Base-by-base conservation (phyloP, 2,797 vertebrate species). In the Neosilurus mollespiculum region DNA sequence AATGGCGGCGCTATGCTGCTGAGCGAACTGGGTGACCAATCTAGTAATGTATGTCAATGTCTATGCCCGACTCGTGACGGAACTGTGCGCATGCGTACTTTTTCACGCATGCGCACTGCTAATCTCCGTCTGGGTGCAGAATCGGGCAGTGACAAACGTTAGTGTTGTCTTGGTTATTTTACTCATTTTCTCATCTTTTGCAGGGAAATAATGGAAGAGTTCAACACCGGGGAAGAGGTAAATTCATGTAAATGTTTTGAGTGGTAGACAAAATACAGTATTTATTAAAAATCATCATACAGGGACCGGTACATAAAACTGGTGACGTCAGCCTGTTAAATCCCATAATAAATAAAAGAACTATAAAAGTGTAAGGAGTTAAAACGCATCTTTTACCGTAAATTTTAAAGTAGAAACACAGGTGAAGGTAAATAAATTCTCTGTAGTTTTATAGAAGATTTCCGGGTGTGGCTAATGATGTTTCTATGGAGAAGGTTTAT, bases 151-250 rank as follows among this genome's bases (percentile, higher is more conserved):
- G 58, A 62, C 7, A 6, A 16, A 9, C 22, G 20, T 18, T 37
- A 43, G 1, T 34, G 72, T 61, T 61, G 53, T 75, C 4, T 61
- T 56, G 15, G 2, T 16, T 5, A 0, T 73, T 12, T 14, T 1
- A 10, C 9, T 53, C 16, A 4, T 43, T 59, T 76, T 24, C 18
- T 16, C 0, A 8, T n/a, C 6, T 43, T 77, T 16, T 9, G n/a
- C 30, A 15, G 12, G 22, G 18, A 22, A 37, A 20, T 49, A 26
- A 95, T 94, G 93, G 93, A 94, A 72, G 93, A 94, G 22, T 94
- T 87, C 81, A 91, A 92, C 0, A 88, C 90, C 82, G 88, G 91
- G 56, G 93, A 88, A 54, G 93, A 94, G 92, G 94, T 95, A 85
- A 77, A 56, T 9, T 14, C 26, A 14, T 10, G 0, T 4, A 0